Percentiles rank a stretch among this genome's conserved stretches.
Conservation (phyloP, 2,888 invertebrate genomes). For the Leptogaster cylindrica region DNA sequence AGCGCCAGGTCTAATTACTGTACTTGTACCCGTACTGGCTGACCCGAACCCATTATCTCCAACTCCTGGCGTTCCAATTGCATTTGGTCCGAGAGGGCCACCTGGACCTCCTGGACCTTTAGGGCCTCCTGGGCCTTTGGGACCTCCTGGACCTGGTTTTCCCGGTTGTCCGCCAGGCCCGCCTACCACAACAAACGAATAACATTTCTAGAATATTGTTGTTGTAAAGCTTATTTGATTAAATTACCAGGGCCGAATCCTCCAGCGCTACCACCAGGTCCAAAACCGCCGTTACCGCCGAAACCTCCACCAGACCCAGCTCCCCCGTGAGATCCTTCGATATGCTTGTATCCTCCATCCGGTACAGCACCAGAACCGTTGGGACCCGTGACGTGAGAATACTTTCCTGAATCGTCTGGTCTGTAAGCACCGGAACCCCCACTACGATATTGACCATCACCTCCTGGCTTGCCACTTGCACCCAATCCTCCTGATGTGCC, state of each 20-base stretch:
- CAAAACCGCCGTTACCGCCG: slow-evolving; percentile 38
- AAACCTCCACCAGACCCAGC: slow-evolving; percentile 45
- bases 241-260: slow-evolving; percentile 44
- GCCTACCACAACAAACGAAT: background rate
- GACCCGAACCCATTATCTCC: no score
- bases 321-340: slow-evolving; percentile 42
- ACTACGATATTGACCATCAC: slow-evolving; percentile 27
- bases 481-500: slow-evolving; percentile 51
- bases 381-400: slow-evolving; percentile 43
- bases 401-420: slow-evolving; percentile 45
- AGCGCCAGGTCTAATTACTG: slow-evolving; percentile 46
- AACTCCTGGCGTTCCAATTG: slow-evolving; percentile 48
- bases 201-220: background rate
- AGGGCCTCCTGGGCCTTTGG: slow-evolving; percentile 58
- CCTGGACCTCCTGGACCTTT: slow-evolving; percentile 47
- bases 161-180: slow-evolving; percentile 62
- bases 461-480: slow-evolving; percentile 42
- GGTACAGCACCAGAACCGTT: slow-evolving; percentile 49
- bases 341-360: slow-evolving; percentile 31
- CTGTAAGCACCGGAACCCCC: slow-evolving; percentile 28
- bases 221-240: no score
- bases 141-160: slow-evolving; percentile 55
- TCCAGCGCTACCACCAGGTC: slow-evolving; percentile 54
- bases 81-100: slow-evolving; percentile 49
- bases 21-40: slow-evolving; percentile 46